phyloP scores from a whole-genome alignment of 2,797 vertebrate genomes.

The Cossypha dichroa region DNA sequence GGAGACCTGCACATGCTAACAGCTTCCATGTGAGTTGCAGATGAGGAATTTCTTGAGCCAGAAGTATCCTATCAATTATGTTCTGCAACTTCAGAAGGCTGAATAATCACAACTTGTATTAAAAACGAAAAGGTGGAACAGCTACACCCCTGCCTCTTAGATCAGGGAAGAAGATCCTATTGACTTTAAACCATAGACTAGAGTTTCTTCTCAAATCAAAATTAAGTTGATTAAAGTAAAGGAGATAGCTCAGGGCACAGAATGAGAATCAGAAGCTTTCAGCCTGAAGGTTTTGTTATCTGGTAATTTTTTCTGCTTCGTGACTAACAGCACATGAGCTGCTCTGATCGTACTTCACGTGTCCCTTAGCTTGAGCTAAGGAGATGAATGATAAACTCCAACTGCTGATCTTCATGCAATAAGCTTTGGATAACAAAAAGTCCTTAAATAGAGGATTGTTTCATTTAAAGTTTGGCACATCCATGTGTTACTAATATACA shows the following conservation, averaged over 20 bases:
- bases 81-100: not conserved
- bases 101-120: not conserved
- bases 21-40: not conserved
- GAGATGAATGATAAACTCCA: not conserved
- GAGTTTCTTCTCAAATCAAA: not conserved
- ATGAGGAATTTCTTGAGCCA: not conserved
- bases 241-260: not conserved
- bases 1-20: not conserved
- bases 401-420: not conserved
- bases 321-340: not conserved
- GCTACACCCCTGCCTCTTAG: not conserved
- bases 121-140: not conserved
- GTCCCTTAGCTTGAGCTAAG: not conserved
- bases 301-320: not conserved
- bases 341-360: not conserved
- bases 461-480: not conserved
- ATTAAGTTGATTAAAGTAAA: not conserved
- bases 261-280: conserved; percentile 1
- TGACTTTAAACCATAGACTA: not conserved
- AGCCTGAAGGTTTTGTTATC: not conserved
- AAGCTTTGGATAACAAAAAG: not conserved
- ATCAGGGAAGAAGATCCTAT: not conserved
- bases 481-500: not conserved
- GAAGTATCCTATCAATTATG: not conserved
- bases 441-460: not conserved